Base-by-base conservation (phyloP, 2,888 invertebrate genomes). In the Sphecodes monilicornis region DNA sequence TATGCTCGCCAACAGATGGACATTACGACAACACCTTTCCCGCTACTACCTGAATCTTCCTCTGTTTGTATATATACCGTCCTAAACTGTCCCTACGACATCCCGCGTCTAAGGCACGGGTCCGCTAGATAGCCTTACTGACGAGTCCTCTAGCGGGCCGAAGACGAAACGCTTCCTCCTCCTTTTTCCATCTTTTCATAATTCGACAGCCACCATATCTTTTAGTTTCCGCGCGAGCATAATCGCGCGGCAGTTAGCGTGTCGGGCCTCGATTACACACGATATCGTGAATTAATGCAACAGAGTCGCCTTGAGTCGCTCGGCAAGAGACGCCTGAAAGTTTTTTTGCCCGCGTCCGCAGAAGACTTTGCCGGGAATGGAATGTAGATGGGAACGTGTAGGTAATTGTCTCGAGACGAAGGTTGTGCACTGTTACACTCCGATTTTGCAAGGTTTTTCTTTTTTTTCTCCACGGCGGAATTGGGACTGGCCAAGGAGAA, bases 351-450 rank as follows among this genome's bases (percentile, higher is more conserved):
- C 29, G 32, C 32, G 50, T n/a, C 22, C 16, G 36, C n/a, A 32
- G 72, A 72, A 50, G 72, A 72, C 50, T 72, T 50, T 11, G 13
- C 72, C n/a, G 50, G 72, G 50, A 72, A 72, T 72, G 72, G 72
- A 72, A 72, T 72, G 72, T 72, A 72, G 50, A 72, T 72, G 72
- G 72, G 50, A n/a, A 54, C 72, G 72, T 54, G 72, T 54, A 16
- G 72, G 72, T 72, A 72, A 72, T 72, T 72, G 72, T 72, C 72
- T 72, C 72, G 72, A 13, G 22, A n/a, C 50, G 72, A 72, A 54
- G 50, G 36, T 22, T 72, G 36, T 46, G 70, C 50, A 36, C 50
- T 32, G 72, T 54, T 50, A 72, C 72, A n/a, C 13, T 72, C 72
- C 50, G 72, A 72, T 72, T 72, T 72, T 72, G 50, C 50, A 16